Base-by-base conservation (phyloP, 2,888 invertebrate genomes). In the Mythimna lalbum region DNA sequence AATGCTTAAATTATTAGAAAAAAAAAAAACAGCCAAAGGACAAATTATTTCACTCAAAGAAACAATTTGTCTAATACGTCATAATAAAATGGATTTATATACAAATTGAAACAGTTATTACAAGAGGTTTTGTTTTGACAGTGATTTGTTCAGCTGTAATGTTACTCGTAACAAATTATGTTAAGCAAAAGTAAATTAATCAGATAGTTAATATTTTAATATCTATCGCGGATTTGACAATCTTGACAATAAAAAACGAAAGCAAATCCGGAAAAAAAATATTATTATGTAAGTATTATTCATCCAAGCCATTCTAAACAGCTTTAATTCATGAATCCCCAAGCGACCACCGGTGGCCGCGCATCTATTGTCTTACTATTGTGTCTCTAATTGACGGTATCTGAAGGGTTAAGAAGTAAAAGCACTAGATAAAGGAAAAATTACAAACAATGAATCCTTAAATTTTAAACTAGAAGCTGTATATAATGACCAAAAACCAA, bases 1-100 rank as follows among this genome's bases (percentile, higher is more conserved):
- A n/a, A n/a, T n/a, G n/a, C n/a, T n/a, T 80, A 74, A 27, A 39
- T 53, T 1, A 61, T 73, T 59, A 65, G 10, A 14, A 2, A 4
- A 27, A 27, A n/a, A 50, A 17, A 62, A 55, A 64, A 39, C 17
- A 21, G 43, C 57, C 19, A 31, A 63, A 1, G 17, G 43, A 6
- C 14, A 2, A 75, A 60, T 59, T 59, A 52, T 60, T 64, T 60
- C 43, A 67, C 36, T 52, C 43, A 27, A 49, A 53, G 43, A 65
- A 68, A 65, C 60, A 68, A 66, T 55, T 17, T 17, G 19, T 27
- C 10, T 31, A 23, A 5, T 17, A 33, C 19, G 23, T 62, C 17
- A 39, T 31, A 17, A 21, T n/a, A 61, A 52, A 47, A 27, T 10
- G 9, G 31, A 69, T 63, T 56, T 55, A 17, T 31, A 43, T 7